phyloP scores from a whole-genome alignment of 1,140 invertebrate species.

The Goniozus legneri region DNA sequence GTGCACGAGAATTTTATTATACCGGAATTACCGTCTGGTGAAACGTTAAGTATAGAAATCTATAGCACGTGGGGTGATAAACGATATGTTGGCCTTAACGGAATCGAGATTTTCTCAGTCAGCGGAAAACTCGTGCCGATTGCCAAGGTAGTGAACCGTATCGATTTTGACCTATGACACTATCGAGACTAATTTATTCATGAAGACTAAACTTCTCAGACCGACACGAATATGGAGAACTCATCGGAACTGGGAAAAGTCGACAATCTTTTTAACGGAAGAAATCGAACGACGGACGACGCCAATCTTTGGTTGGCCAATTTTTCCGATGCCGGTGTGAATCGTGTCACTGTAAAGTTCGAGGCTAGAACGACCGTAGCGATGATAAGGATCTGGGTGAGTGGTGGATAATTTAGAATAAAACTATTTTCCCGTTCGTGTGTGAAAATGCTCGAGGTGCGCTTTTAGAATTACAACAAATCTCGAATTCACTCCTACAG shows the following conservation, averaged over 20 bases:
- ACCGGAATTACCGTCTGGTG: constrained; percentile 70
- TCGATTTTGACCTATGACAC: too few relatives aligned
- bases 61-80: constrained; percentile 79
- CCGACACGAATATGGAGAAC: too few relatives aligned
- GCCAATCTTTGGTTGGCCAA: constrained; percentile 73
- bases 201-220: too few relatives aligned
- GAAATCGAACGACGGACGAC: constrained; percentile 72
- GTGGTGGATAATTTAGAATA: constrained; percentile 23
- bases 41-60: constrained; percentile 67
- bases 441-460: constrained; percentile 9
- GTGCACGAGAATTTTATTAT: constrained; percentile 54
- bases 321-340: constrained; percentile 57
- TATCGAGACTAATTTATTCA: too few relatives aligned
- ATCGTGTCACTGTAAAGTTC: constrained; percentile 63
- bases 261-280: constrained; percentile 66
- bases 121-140: constrained; percentile 60
- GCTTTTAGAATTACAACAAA: constrained; percentile 80
- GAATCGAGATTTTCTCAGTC: constrained; percentile 72
- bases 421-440: constrained; percentile 4
- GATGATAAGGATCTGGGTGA: constrained; percentile 76
- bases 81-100: constrained; percentile 76
- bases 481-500: constrained; percentile 77
- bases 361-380: constrained; percentile 59
- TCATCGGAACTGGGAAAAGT: constrained; percentile 29
- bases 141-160: constrained; percentile 58